Evolutionary conservation across 2,888 invertebrate genomes (phyloP).

Genomic region (Theretra japonica): DNA sequence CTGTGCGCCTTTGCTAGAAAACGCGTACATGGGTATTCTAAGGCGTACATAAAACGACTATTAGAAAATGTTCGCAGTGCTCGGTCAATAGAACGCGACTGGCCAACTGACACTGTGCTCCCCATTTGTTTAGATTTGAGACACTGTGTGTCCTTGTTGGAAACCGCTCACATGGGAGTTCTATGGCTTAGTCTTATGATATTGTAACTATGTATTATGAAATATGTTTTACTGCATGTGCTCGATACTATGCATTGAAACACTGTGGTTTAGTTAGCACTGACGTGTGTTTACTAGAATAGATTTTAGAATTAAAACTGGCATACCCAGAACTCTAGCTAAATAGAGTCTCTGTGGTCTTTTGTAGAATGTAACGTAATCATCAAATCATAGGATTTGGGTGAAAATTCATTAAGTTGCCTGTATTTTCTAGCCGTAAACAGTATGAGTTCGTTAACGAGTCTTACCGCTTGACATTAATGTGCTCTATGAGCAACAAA

Average conservation of each 20-base stretch:
- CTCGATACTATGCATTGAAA: background rate
- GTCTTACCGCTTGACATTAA: background rate
- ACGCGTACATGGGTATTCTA: background rate
- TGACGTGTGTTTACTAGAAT: background rate
- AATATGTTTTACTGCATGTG: background rate
- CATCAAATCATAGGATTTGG: background rate
- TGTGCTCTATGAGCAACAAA: conserved; percentile 2
- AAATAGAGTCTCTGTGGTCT: background rate
- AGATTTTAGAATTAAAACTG: background rate
- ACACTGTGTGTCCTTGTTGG: background rate
- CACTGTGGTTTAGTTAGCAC: background rate
- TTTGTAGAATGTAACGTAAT: background rate
- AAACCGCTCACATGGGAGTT: background rate
- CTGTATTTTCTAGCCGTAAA: background rate
- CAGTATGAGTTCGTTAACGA: background rate
- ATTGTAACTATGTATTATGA: background rate
- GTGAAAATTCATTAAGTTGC: background rate
- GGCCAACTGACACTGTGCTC: background rate
- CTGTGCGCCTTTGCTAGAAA: background rate
- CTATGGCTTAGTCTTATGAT: background rate
- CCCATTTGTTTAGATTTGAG: background rate
- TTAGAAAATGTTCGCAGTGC: background rate
- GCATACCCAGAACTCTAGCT: background rate
- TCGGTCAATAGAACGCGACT: background rate
- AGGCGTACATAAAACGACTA: background rate